These are phyloP conservation scores for Lasiurus borealis DNA, from an alignment of 2,113 vertebrate species.

Conservation along the genomic window DNA sequence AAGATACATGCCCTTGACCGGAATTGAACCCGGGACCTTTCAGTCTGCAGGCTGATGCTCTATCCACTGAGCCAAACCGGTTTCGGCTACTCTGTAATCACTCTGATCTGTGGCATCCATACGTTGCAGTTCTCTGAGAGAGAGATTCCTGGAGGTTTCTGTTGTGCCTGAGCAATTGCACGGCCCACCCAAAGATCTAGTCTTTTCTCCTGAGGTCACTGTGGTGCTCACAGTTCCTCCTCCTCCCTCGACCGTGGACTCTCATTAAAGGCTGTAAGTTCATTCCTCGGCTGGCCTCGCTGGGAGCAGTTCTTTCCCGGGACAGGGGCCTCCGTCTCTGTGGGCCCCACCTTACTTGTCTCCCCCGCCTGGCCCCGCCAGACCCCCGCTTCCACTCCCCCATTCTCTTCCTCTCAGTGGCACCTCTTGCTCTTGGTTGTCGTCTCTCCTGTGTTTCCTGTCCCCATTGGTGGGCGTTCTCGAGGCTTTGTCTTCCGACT, in stretches of 20 bases:
- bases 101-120: constrained; percentile 8
- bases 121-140: not conserved
- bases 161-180: not conserved
- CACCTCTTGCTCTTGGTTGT: no score
- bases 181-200: not conserved
- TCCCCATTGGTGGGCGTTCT: not conserved
- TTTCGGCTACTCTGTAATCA: not conserved
- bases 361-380: fast-evolving
- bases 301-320: not conserved
- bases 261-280: not conserved
- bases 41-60: no score
- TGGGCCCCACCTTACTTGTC: not conserved
- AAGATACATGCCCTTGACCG: no score
- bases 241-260: not conserved
- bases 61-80: no score
- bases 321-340: fast-evolving
- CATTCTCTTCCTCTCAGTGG: not conserved
- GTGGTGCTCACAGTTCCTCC: not conserved
- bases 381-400: not conserved
- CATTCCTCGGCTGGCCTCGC: fast-evolving
- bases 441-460: not conserved
- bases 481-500: not conserved
- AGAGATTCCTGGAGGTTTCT: not conserved
- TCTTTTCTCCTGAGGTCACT: not conserved
- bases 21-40: no score